Conservation (phyloP, 2,888 invertebrate genomes). For the Pandemis corylana region DNA sequence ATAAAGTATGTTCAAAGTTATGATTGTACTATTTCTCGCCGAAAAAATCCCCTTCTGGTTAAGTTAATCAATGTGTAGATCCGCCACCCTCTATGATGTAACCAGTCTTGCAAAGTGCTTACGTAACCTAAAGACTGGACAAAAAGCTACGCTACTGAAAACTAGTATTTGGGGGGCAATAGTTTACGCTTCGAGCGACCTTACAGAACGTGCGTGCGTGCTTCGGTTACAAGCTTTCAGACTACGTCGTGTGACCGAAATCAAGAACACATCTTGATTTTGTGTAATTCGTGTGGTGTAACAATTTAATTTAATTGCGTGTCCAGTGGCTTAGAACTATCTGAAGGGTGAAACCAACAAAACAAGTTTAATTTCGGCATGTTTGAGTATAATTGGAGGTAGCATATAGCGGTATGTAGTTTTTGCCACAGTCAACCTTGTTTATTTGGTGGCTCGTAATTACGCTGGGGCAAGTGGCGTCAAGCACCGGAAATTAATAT, state of each 20-base stretch:
- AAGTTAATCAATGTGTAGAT: slow-evolving; percentile 35
- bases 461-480: slow-evolving; percentile 57
- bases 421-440: slow-evolving; percentile 48
- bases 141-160: slow-evolving; percentile 25
- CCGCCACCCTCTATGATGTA: slow-evolving; percentile 35
- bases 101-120: slow-evolving; percentile 33
- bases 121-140: slow-evolving; percentile 34
- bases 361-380: slow-evolving; percentile 19
- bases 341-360: slow-evolving; percentile 19
- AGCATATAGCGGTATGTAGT: slow-evolving; percentile 1
- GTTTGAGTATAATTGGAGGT: slow-evolving; percentile 16
- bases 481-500: slow-evolving; percentile 79
- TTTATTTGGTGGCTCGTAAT: slow-evolving; percentile 67
- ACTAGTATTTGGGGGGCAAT: slow-evolving; percentile 10
- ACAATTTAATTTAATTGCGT: slow-evolving; percentile 5
- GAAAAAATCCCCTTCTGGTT: slow-evolving; percentile 11
- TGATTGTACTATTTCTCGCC: slow-evolving; percentile 9
- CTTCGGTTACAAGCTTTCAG: slow-evolving; percentile 24
- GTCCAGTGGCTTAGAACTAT: slow-evolving; percentile 1
- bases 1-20: slow-evolving; percentile 12
- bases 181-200: slow-evolving; percentile 24
- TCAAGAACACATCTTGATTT: slow-evolving; percentile 12
- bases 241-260: slow-evolving; percentile 20
- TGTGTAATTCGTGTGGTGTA: neutral
- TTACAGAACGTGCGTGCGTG: slow-evolving; percentile 34